Conservation (phyloP, 2,888 invertebrate species). For the Dromius quadrimaculatus region DNA sequence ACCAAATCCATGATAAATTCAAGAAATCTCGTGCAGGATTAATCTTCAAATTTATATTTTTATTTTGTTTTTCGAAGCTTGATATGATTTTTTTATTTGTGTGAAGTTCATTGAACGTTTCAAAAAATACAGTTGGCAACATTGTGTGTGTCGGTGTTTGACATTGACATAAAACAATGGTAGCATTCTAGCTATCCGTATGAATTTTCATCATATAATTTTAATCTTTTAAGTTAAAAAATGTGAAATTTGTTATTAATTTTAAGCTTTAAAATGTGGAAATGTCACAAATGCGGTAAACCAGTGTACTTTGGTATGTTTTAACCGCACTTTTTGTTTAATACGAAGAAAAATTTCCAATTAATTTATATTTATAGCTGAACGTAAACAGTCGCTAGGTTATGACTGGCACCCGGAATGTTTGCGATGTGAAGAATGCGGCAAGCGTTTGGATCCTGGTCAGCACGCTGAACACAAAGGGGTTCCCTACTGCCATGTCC, state of each 20-base stretch:
- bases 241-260: slow-evolving; percentile 32
- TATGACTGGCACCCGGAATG: slow-evolving; percentile 91
- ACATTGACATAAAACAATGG: slow-evolving; percentile 51
- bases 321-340: slow-evolving; percentile 48
- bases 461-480: slow-evolving; percentile 91
- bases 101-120: neutral
- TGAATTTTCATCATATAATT: slow-evolving; percentile 37
- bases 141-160: slow-evolving; percentile 21
- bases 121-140: slow-evolving; percentile 4
- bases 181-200: slow-evolving; percentile 38
- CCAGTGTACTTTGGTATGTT: slow-evolving; percentile 82
- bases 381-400: slow-evolving; percentile 86
- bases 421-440: slow-evolving; percentile 84
- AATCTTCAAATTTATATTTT: neutral
- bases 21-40: neutral
- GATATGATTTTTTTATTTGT: neutral
- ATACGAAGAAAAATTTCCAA: slow-evolving; percentile 5
- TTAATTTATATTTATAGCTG: slow-evolving; percentile 70
- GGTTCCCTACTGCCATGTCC: slow-evolving; percentile 86
- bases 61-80: neutral
- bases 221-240: slow-evolving; percentile 22
- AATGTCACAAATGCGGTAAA: slow-evolving; percentile 85
- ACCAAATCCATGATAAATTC: too few species aligned
- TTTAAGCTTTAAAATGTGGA: slow-evolving; percentile 73
- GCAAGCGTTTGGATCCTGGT: slow-evolving; percentile 83